Evolutionary conservation across 2,797 vertebrate species (phyloP).

Genomic region (Halcyon smyrnensis): DNA sequence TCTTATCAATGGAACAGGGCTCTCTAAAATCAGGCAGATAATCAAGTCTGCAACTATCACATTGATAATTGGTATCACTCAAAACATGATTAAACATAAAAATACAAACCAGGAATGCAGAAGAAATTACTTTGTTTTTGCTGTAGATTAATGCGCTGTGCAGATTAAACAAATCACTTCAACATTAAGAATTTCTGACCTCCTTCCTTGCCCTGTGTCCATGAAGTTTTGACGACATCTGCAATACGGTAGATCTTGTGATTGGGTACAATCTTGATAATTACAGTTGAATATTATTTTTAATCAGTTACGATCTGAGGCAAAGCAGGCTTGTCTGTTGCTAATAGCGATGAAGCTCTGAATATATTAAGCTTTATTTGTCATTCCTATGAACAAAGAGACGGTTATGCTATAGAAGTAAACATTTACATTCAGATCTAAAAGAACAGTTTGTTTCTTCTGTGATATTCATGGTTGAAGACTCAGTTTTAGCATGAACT

Average conservation of each 20-base stretch:
- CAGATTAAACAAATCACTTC: conserved; percentile 21
- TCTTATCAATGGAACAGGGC: conserved; percentile 84
- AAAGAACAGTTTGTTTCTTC: conserved; percentile 12
- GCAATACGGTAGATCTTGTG: conserved; percentile 16
- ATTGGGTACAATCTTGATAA: conserved; percentile 60
- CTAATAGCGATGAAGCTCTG: conserved; percentile 41
- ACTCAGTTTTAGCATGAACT: not conserved
- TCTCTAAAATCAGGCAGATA: conserved; percentile 86
- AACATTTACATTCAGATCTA: conserved; percentile 55
- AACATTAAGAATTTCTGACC: conserved; percentile 25
- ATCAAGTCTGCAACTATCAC: conserved; percentile 85
- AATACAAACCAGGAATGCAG: not conserved
- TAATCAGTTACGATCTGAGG: conserved; percentile 61
- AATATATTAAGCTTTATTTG: conserved; percentile 59
- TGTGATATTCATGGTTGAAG: not conserved
- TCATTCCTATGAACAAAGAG: conserved; percentile 54
- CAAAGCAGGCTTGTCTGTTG: conserved; percentile 57
- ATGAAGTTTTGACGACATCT: not conserved
- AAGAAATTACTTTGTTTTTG: conserved; percentile 40
- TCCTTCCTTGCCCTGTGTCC: not conserved
- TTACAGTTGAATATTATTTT: conserved; percentile 67
- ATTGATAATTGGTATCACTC: conserved; percentile 75
- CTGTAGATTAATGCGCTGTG: conserved; percentile 1
- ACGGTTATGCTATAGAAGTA: conserved; percentile 42
- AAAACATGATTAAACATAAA: conserved; percentile 46